Conservation (phyloP, 2,888 invertebrate species). For the Eilema depressum region DNA sequence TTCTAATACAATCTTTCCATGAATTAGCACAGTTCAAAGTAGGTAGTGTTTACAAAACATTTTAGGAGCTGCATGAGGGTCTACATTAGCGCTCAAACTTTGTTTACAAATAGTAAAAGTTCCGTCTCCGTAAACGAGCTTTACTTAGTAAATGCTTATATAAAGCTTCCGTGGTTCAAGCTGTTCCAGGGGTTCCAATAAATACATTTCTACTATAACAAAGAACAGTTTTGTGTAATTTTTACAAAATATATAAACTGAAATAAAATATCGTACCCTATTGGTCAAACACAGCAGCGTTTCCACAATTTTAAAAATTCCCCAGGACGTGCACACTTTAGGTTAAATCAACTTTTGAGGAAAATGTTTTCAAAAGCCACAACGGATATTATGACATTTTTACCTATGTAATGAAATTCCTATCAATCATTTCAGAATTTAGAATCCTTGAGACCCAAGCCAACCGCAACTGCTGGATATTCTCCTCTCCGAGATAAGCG, state of each 20-base stretch:
- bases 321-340: background rate
- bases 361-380: background rate
- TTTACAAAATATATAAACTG: background rate
- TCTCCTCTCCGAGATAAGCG: too few relatives aligned
- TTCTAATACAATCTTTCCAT: background rate
- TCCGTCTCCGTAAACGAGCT: background rate
- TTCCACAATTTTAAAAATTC: background rate
- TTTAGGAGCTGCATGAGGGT: background rate
- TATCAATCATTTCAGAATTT: too few relatives aligned
- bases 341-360: background rate
- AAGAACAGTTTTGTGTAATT: background rate
- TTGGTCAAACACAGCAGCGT: background rate
- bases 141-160: constrained; percentile 5
- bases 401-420: too few relatives aligned
- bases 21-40: constrained; percentile 3
- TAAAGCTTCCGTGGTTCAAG: background rate
- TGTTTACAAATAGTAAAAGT: background rate
- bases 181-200: background rate
- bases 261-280: constrained; percentile 3
- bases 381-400: background rate
- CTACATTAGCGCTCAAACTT: constrained; percentile 9
- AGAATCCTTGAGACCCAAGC: too few relatives aligned
- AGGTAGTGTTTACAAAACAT: constrained; percentile 3
- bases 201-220: background rate
- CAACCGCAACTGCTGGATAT: too few relatives aligned